Evolutionary conservation across 2,888 invertebrate genomes (phyloP), one percentile per base, ranked within the genome.

Genomic region (Rhyacophila evoluta): DNA sequence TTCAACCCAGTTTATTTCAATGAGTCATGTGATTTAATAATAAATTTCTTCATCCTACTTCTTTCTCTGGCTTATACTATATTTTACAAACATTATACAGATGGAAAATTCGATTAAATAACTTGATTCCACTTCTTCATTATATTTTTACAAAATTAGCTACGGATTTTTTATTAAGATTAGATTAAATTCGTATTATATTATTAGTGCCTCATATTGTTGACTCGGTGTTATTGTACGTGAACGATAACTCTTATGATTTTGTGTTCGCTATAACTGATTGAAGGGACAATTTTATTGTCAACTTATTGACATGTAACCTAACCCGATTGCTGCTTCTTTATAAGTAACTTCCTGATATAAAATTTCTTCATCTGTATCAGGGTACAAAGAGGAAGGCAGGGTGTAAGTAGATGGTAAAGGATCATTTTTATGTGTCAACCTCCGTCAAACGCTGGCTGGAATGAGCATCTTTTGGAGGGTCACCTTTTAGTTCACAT

Each of bases 361-460:
- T 55, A 55, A 19, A 55, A 55, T 55, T 55, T 55, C 55, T 55
- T 55, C 55, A 19, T 55, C 55, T 55, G 55, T 19, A 55, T 55
- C 55, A 55, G 55, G 25, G 19, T 55, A 55, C 55, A 55, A 55
- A 55, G 55, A 10, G 25, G 15, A 55, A 25, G 10, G 25, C 55
- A 55, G 55, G 19, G 55, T 25, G 55, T 55, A 55, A 25, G 55
- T 55, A 55, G 55, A 25, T 55, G 55, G 25, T 19, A 55, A 55
- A 55, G 55, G 55, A 55, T 55, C 55, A 55, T 55, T 55, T 55
- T 55, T 55, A 55, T 73, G 69, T 79, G 79, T 79, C 79, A 71
- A 79, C 79, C 79, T 76, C 76, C 72, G 71, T 79, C 76, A 73
- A 72, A 67, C 39, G 38, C 25, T 19, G 41, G 76, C 79, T 76